A percentile compares a stretch with the other conserved stretches of the same genome.
These are phyloP conservation scores for Galendromus occidentalis DNA, from an alignment of 1,140 invertebrate genomes.

Conservation along the genomic window DNA sequence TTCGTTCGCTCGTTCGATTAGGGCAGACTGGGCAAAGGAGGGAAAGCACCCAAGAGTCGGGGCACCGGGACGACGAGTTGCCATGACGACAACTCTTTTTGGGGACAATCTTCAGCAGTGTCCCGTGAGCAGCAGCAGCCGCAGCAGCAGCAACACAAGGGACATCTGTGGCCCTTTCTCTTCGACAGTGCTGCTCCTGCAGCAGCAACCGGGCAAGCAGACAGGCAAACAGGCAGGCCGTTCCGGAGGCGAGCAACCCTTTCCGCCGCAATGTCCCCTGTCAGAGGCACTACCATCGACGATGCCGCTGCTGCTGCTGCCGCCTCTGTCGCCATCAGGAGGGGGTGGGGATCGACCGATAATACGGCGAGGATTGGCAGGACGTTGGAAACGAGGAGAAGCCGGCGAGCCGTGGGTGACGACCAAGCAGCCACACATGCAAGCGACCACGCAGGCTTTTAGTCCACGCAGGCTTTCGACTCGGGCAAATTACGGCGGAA, in stretches of 20 bases:
- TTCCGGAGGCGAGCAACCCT: not conserved
- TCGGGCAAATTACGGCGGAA: too few relatives aligned
- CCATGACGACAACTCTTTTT: slow-evolving; percentile 12
- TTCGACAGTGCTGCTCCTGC: not conserved
- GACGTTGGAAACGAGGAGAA: too few relatives aligned
- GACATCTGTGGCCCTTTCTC: not conserved
- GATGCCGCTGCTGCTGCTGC: too few relatives aligned
- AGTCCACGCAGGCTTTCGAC: not conserved
- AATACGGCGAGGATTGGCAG: slow-evolving; percentile 11
- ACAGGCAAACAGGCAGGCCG: not conserved
- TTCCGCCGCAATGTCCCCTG: not conserved
- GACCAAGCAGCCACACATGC: not conserved
- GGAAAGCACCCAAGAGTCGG: too few relatives aligned
- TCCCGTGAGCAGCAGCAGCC: not conserved
- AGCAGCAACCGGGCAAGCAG: not conserved
- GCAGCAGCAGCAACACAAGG: slow-evolving; percentile 1
- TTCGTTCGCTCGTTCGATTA: too few relatives aligned
- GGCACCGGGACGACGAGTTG: not conserved
- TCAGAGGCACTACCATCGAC: too few relatives aligned
- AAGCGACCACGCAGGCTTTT: not conserved
- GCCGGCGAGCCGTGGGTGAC: too few relatives aligned
- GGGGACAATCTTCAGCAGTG: slow-evolving; percentile 9
- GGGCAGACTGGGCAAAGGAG: too few relatives aligned
- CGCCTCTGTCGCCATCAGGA: not conserved
- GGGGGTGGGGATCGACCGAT: not conserved